Evolutionary conservation across 2,888 invertebrate species (phyloP).

Genomic region (Agrenia bidenticulata): DNA sequence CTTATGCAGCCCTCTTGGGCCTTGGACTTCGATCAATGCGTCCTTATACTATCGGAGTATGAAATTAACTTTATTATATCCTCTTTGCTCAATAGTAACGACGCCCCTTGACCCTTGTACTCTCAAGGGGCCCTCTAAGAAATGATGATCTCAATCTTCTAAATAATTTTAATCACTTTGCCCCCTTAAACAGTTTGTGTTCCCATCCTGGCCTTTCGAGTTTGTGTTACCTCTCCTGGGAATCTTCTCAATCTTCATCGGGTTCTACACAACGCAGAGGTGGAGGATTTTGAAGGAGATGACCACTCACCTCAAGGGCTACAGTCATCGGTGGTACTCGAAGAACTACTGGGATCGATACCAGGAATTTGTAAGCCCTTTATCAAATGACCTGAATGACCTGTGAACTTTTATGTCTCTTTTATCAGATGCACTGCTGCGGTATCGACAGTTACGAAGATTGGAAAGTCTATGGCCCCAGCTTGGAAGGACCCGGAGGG

Average conservation of each 20-base stretch:
- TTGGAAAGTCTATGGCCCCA: slow-evolving; percentile 23
- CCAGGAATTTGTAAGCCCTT: slow-evolving; percentile 23
- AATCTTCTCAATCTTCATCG: slow-evolving; percentile 15
- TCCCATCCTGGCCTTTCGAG: slow-evolving; percentile 19
- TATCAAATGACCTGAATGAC: background rate
- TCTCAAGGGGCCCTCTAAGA: too few species aligned
- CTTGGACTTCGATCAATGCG: slow-evolving; percentile 19
- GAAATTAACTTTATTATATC: too few species aligned
- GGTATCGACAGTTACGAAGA: slow-evolving; percentile 23
- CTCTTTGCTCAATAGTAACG: too few species aligned
- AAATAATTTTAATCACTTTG: too few species aligned
- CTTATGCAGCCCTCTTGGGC: slow-evolving; percentile 25
- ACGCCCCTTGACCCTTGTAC: background rate
- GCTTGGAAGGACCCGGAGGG: slow-evolving; percentile 13
- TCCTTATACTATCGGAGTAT: slow-evolving; percentile 29
- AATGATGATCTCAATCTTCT: too few species aligned
- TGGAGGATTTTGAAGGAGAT: slow-evolving; percentile 27
- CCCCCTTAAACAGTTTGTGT: slow-evolving; percentile 15
- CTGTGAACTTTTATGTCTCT: background rate
- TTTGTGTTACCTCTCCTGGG: slow-evolving; percentile 23
- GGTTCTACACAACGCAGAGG: slow-evolving; percentile 26
- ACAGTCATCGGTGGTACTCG: slow-evolving; percentile 28
- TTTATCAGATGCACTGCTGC: slow-evolving; percentile 28
- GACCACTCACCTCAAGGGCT: slow-evolving; percentile 24
- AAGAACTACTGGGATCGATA: slow-evolving; percentile 28